Evolutionary conservation across 2,888 invertebrate genomes (phyloP).

Genomic region (Metallyticus violacea): DNA sequence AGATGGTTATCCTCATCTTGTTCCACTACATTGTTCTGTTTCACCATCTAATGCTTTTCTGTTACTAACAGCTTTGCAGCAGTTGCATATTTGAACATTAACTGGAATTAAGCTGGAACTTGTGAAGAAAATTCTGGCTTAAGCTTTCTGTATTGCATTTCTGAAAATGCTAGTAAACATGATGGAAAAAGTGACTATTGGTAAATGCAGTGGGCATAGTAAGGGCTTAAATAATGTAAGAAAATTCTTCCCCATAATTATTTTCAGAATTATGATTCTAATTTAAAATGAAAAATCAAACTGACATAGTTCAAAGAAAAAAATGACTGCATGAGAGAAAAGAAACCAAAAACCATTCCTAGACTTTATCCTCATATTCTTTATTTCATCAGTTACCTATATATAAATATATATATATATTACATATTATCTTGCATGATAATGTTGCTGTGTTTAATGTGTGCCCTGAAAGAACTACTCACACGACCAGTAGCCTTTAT

Average conservation of each 20-base stretch:
- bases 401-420: neutral
- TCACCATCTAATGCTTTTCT: neutral
- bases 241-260: neutral
- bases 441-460: neutral
- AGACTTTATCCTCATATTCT: conserved; percentile 24
- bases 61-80: neutral
- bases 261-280: neutral
- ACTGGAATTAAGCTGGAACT: neutral
- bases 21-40: neutral
- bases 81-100: neutral
- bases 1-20: neutral
- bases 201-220: too few species aligned
- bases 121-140: neutral
- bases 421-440: neutral
- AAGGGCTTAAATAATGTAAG: neutral
- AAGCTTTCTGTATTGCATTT: too few species aligned
- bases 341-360: conserved; percentile 24
- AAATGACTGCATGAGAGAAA: neutral
- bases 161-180: too few species aligned
- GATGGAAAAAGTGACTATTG: neutral
- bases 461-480: conserved; percentile 15
- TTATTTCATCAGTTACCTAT: neutral
- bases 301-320: neutral
- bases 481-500: conserved; percentile 15
- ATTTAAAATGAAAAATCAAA: neutral